A percentile compares a stretch with the other conserved stretches of the same genome.
Conservation (phyloP, 2,888 invertebrate genomes). For the Melikaiella ostensackeni region DNA sequence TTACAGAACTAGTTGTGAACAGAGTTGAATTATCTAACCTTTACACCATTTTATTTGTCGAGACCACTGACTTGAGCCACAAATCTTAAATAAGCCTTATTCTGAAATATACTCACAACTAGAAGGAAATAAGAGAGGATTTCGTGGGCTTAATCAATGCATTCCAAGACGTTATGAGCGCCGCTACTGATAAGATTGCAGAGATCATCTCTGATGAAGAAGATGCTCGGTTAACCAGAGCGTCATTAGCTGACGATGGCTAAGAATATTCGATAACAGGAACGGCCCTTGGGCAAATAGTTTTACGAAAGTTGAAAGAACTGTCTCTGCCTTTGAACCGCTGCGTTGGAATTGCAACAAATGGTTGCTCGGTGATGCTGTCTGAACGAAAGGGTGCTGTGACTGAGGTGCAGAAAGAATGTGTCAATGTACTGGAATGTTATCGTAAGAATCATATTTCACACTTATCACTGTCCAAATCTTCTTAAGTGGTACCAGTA, state of each 20-base stretch:
- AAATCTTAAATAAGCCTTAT: slow-evolving; percentile 43
- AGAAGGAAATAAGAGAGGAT: slow-evolving; percentile 37
- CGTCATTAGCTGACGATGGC: background rate
- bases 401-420: slow-evolving; percentile 36
- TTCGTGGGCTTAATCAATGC: slow-evolving; percentile 35
- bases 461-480: slow-evolving; percentile 41
- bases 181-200: background rate
- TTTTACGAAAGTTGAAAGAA: slow-evolving; percentile 37
- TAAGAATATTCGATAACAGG: background rate
- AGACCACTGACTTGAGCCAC: slow-evolving; percentile 44
- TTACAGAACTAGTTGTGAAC: background rate
- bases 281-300: slow-evolving; percentile 4
- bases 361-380: background rate
- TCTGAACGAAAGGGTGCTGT: slow-evolving; percentile 42
- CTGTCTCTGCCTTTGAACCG: slow-evolving; percentile 25
- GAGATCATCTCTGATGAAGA: slow-evolving; percentile 32
- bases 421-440: slow-evolving; percentile 38
- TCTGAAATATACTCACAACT: slow-evolving; percentile 41
- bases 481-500: slow-evolving; percentile 38
- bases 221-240: background rate
- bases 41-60: slow-evolving; percentile 45
- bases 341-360: slow-evolving; percentile 45
- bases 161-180: slow-evolving; percentile 22
- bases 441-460: slow-evolving; percentile 44
- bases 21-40: slow-evolving; percentile 28